Evolutionary conservation across 2,113 vertebrate genomes (phyloP), one percentile per base, ranked within the genome.

Genomic region (Bubo blakistoni): DNA sequence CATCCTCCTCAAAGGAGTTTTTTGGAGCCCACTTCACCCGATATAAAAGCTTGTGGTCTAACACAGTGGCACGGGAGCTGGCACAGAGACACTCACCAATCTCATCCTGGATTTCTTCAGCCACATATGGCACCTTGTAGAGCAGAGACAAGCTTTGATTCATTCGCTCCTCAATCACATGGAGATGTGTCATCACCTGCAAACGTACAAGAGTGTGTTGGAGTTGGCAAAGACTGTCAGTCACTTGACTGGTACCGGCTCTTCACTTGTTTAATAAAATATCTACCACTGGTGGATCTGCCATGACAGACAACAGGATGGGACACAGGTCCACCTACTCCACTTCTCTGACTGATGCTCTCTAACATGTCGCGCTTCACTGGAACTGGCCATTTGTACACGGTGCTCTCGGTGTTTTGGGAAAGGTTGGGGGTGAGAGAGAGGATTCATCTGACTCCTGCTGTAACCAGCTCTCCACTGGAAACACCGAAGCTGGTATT

Each of bases 111-210:
- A 99, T 99, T 94, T 99, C 99, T 78, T 99, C 99, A 40, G 99
- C 99, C 55, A 99, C 99, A 26, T 99, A 99, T 2, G 99, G 99
- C 30, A 99, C 99, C 97, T 99, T 99, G 98, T 99, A 99, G 89
- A 99, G 99, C 90, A 99, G 98, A 62, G 99, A 99, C 29, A 99
- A 98, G 93, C 99, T 99, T 97, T 99, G 99, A 97, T 99, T 99
- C 99, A 99, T 99, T 91, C 99, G 97, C 97, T 99, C 99, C 95
- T 99, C 99, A 5, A 99, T 99, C 96, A 99, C 99, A 61, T 98
- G 99, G 92, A 99, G 99, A 97, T 99, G 99, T n/a, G 99, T 99
- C 99, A 99, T 99, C 97, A 99, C 99, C 99, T 99, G 96, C 54
- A 72, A 83, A 91, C 3, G 46, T 15, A 92, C 32, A 81, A n/a